Evolutionary conservation across 2,888 invertebrate genomes (phyloP), one percentile per base, ranked within the genome.

Genomic region (Capitulum mitella): DNA sequence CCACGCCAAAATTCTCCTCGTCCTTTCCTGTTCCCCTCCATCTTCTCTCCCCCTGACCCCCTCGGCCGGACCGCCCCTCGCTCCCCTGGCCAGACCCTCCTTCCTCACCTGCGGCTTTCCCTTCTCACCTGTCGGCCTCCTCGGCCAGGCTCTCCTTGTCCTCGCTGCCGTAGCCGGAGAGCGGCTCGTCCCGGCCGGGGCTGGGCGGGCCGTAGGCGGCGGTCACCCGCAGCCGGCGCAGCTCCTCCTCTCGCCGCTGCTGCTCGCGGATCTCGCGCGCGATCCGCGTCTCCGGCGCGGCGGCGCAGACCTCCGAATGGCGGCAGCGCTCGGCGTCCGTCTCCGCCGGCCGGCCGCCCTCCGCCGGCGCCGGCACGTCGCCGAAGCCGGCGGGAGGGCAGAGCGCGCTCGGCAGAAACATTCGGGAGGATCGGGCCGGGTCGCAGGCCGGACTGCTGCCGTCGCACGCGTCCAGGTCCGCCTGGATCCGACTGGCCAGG

Each of bases 221-320:
- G 76, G 43, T 46, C 64, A 81, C 81, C 6, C 86, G 83, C 81
- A 84, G 83, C 79, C 83, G 82, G 26, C 85, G 83, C 64, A 88
- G 83, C 79, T 88, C 88, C 77, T 87, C 87, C 82, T 89, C 88
- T 3, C 88, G 83, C 80, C 87, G 86, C 64, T 85, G 83, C 81
- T 86, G 84, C 82, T 88, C 87, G 54, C 86, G 84, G 58, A 88
- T 85, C 82, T 89, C 89, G 75, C 84, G 82, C 1, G 86, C 87
- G 43, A 88, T 87, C 80, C 83, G 86, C 83, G 79, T 84, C 84
- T 81, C 85, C 80, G 83, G 70, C 2, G 26, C 22, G 10, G 40
- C 40, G 26, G 3, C 61, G n/a, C n/a, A n/a, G 19, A 6, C 34
- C 84, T 16, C 43, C 26, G 78, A 40, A 37, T 78, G 46, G 16